A percentile compares a stretch with the other conserved stretches of the same genome.
Conservation (phyloP, 2,888 invertebrate species). For the Drosophila conformis region DNA sequence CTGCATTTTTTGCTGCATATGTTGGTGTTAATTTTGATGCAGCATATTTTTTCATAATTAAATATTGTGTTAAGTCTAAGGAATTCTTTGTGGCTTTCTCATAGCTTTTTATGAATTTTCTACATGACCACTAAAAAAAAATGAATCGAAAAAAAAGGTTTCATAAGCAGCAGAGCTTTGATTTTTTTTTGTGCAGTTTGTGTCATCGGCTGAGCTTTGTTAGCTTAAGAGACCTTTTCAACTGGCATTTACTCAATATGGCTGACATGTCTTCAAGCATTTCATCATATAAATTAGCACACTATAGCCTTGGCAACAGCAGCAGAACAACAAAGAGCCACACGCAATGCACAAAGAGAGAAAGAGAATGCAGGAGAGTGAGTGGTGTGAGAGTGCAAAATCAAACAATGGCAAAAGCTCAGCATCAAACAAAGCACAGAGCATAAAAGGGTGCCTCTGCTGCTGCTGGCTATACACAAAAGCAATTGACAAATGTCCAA, state of each 20-base stretch:
- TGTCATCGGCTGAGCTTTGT: conserved; percentile 48
- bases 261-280: conserved; percentile 38
- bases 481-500: conserved; percentile 60
- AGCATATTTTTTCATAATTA: conserved; percentile 76
- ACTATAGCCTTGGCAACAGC: conserved; percentile 58
- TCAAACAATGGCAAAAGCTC: conserved; percentile 58
- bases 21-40: conserved; percentile 55
- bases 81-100: conserved; percentile 28
- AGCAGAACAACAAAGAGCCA: conserved; percentile 38
- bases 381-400: conserved; percentile 15
- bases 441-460: conserved; percentile 47
- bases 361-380: no score
- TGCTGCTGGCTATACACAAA: conserved; percentile 37
- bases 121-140: conserved; percentile 15
- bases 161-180: conserved; percentile 1
- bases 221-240: background rate
- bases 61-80: conserved; percentile 64
- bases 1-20: conserved; percentile 7
- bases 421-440: conserved; percentile 41
- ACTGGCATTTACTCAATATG: conserved; percentile 12
- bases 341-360: conserved; percentile 43
- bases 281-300: conserved; percentile 74
- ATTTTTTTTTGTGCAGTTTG: conserved; percentile 33
- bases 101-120: background rate
- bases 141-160: background rate